phyloP scores from a whole-genome alignment of 2,797 vertebrate genomes.

The Poecilia velifera region DNA sequence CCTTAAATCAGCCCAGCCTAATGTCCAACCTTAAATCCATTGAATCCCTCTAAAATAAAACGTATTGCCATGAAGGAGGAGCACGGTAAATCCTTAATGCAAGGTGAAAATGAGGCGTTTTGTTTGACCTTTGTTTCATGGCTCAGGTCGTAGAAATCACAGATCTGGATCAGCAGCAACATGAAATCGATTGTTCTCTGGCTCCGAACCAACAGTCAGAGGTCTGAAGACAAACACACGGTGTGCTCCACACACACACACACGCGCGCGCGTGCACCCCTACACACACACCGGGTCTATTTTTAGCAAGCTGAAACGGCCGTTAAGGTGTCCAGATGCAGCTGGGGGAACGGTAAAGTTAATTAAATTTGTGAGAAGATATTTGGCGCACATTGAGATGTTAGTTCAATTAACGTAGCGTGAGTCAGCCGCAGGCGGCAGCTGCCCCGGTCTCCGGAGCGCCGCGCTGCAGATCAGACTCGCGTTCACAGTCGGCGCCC shows the following conservation, averaged over 20 bases:
- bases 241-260: slow-evolving; percentile 13
- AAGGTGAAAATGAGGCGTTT: neutral
- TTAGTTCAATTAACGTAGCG: slow-evolving; percentile 71
- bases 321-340: slow-evolving; percentile 64
- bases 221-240: slow-evolving; percentile 6
- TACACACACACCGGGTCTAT: slow-evolving; percentile 38
- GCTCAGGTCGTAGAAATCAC: slow-evolving; percentile 9
- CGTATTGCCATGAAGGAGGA: neutral
- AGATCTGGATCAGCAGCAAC: slow-evolving; percentile 13
- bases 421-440: slow-evolving; percentile 53
- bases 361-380: slow-evolving; percentile 80
- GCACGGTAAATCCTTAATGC: neutral
- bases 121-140: slow-evolving; percentile 6
- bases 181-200: slow-evolving; percentile 14
- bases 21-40: slow-evolving; percentile 1
- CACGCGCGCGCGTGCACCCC: slow-evolving; percentile 1
- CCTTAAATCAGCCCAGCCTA: neutral
- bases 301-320: slow-evolving; percentile 70
- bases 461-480: slow-evolving; percentile 42
- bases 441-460: slow-evolving; percentile 40
- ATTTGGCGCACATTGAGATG: slow-evolving; percentile 72
- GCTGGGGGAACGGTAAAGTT: slow-evolving; percentile 71
- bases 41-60: neutral
- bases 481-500: slow-evolving; percentile 25
- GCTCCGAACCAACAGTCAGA: neutral